Base-by-base conservation (phyloP, 2,113 vertebrate genomes). In the Mesitornis unicolor region DNA sequence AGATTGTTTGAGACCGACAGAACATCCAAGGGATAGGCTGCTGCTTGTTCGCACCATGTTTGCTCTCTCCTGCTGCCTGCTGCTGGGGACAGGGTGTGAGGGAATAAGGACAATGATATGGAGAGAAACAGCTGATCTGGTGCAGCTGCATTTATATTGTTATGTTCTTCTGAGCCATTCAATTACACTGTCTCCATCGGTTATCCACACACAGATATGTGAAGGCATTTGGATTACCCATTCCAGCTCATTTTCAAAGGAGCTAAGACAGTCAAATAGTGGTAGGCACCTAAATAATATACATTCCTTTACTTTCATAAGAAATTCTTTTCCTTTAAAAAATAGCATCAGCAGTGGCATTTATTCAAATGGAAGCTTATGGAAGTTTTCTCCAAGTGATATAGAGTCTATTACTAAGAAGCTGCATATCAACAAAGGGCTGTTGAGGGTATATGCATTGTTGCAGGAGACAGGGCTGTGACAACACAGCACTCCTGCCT, bases 341-440 rank as follows among this genome's bases (percentile, higher is more conserved):
- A 48, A 16, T 28, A 42, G 36, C 10, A 65, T 53, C 69, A 57
- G 22, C n/a, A 75, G 24, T 87, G 81, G 21, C 38, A 45, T 71
- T 84, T 75, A 76, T 85, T 93, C 74, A 87, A 89, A 87, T 70
- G 33, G 77, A 71, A 81, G 68, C 38, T 53, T 82, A 50, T 59
- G 92, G 83, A 56, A 20, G 29, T 31, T 74, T 70, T 73, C 69
- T 87, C 57, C 60, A 70, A 64, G 85, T 79, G 65, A 84, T 78
- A 56, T 1, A 26, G 45, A 74, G 31, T 43, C 63, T 82, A 28
- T 75, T 78, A 35, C 25, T 16, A 79, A 54, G 60, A 64, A 61
- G 48, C 82, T 87, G 29, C 2, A 0, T 18, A 64, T 38, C 65
- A 90, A 78, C 53, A 76, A 78, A 83, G 48, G 56, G 25, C 57